phyloP scores from a whole-genome alignment of 2,888 invertebrate genomes.

The Limnephilus auricula region DNA sequence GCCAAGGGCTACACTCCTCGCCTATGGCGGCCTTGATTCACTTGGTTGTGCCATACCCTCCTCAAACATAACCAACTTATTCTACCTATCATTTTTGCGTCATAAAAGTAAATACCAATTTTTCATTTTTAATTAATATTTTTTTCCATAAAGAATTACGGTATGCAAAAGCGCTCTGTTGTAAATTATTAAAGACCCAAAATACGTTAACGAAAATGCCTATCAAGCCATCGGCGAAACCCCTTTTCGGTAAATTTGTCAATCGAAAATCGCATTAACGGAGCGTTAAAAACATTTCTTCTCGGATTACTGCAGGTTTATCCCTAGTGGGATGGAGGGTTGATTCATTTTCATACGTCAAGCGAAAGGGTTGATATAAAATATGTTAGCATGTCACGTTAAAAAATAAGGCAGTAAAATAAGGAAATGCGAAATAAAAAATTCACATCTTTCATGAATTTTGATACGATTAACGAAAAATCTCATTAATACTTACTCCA shows the following conservation, averaged over 20 bases:
- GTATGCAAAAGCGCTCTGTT: neutral
- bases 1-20: too few species aligned
- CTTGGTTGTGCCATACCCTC: neutral
- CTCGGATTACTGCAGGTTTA: conserved; percentile 52
- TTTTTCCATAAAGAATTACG: neutral
- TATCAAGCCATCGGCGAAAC: neutral
- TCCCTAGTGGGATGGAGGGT: conserved; percentile 52
- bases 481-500: too few species aligned
- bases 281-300: conserved; percentile 40
- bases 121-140: neutral
- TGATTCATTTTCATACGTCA: conserved; percentile 55
- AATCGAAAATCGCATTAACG: conserved; percentile 39
- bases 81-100: neutral
- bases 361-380: conserved; percentile 47
- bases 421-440: too few species aligned
- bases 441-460: too few species aligned
- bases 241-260: conserved; percentile 13
- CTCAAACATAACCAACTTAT: too few species aligned
- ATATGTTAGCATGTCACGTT: neutral
- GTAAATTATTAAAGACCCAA: neutral
- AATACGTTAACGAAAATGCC: neutral
- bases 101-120: neutral
- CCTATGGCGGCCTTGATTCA: neutral
- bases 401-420: too few species aligned
- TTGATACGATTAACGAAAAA: too few species aligned